Evolutionary conservation across 2,113 vertebrate species (phyloP).

Genomic region (Apus apus): DNA sequence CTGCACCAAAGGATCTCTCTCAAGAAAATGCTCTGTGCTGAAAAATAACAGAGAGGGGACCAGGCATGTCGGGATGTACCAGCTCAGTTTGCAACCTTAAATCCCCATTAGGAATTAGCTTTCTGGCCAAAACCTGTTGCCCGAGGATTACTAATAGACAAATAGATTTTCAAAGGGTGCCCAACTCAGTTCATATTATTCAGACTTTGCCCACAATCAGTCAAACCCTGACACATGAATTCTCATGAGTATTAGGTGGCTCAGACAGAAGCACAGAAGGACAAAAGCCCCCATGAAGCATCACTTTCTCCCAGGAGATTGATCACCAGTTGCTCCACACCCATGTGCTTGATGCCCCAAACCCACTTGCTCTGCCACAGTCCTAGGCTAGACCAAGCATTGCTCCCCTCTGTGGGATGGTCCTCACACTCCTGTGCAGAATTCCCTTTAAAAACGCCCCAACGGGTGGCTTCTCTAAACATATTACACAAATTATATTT

Average conservation of each 20-base stretch:
- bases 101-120: neutral
- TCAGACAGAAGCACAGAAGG: neutral
- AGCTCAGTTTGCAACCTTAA: neutral
- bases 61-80: neutral
- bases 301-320: neutral
- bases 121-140: neutral
- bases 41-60: neutral
- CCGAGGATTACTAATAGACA: neutral
- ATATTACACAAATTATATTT: neutral
- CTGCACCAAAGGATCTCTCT: neutral
- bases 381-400: neutral
- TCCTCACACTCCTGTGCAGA: neutral
- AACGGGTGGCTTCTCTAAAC: neutral
- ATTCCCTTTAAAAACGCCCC: neutral
- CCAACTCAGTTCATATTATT: neutral
- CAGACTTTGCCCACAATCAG: neutral
- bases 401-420: fast-evolving
- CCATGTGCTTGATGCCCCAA: neutral
- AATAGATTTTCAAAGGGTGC: neutral
- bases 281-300: neutral
- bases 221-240: neutral
- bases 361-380: neutral
- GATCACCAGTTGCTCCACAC: neutral
- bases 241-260: neutral
- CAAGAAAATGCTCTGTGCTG: neutral